These are phyloP conservation scores for Saguinus imperator DNA, from an alignment of 2,113 vertebrate genomes.

Conservation along the genomic window DNA sequence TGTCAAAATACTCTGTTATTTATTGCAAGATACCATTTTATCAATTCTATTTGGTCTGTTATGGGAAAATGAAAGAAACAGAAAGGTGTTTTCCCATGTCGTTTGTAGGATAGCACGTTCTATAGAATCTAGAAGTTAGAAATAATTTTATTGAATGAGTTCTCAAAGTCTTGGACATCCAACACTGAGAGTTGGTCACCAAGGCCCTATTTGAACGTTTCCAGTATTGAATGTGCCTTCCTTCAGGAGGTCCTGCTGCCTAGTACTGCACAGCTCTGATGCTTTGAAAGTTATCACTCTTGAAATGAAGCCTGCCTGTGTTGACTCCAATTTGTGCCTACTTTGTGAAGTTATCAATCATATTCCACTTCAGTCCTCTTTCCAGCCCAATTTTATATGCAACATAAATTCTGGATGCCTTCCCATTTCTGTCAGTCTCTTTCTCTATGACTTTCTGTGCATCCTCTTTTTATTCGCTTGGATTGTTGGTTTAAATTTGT, in stretches of 20 bases:
- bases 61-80: not conserved
- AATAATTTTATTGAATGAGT: not conserved
- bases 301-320: not conserved
- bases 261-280: accelerated
- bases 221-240: not conserved
- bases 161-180: not conserved
- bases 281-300: not conserved
- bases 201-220: not conserved
- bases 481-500: not conserved
- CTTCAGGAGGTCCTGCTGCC: no score
- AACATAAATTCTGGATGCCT: not conserved
- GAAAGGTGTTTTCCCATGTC: not conserved
- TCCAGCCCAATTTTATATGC: not conserved
- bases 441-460: not conserved
- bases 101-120: not conserved
- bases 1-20: not conserved
- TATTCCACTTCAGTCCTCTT: not conserved
- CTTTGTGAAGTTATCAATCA: not conserved
- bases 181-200: not conserved
- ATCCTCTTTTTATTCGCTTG: not conserved
- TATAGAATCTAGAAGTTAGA: not conserved
- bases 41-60: not conserved
- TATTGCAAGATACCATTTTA: not conserved
- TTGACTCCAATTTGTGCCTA: not conserved
- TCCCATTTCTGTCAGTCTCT: not conserved